Conservation (phyloP, 2,797 vertebrate species). For the Acrossocheilus wenchowensis region DNA sequence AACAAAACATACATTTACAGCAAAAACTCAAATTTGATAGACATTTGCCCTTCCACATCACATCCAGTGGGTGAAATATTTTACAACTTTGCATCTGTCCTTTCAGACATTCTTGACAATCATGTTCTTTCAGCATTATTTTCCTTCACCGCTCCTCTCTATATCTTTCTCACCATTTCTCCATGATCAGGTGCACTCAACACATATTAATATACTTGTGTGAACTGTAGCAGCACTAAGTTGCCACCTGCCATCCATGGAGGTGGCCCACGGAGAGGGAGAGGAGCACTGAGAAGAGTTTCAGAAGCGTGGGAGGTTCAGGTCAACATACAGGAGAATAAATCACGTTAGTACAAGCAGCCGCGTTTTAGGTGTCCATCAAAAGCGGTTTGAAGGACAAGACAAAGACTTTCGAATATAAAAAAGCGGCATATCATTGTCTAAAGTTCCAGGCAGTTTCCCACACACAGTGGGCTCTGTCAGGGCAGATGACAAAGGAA, state of each 20-base stretch:
- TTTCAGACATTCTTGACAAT: neutral
- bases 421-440: constrained; percentile 35
- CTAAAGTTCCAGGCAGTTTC: constrained; percentile 62
- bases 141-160: neutral
- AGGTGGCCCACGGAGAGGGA: constrained; percentile 22
- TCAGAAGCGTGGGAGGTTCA: constrained; percentile 21
- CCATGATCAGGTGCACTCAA: constrained; percentile 13
- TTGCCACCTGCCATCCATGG: constrained; percentile 33
- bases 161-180: neutral
- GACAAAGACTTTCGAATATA: constrained; percentile 35
- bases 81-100: neutral
- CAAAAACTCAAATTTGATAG: neutral
- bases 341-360: constrained; percentile 1
- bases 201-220: constrained; percentile 37
- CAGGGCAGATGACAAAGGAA: constrained; percentile 78
- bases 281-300: constrained; percentile 1
- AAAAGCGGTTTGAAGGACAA: constrained; percentile 37
- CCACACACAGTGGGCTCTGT: constrained; percentile 71
- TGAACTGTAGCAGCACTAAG: constrained; percentile 25
- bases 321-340: constrained; percentile 24
- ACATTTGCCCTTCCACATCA: neutral
- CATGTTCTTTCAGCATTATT: neutral
- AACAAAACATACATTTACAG: constrained; percentile 10
- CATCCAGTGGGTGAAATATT: neutral
- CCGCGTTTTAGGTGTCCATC: constrained; percentile 16